These are phyloP conservation scores for Mamestra brassicae DNA, from an alignment of 2,888 invertebrate species.

Conservation along the genomic window DNA sequence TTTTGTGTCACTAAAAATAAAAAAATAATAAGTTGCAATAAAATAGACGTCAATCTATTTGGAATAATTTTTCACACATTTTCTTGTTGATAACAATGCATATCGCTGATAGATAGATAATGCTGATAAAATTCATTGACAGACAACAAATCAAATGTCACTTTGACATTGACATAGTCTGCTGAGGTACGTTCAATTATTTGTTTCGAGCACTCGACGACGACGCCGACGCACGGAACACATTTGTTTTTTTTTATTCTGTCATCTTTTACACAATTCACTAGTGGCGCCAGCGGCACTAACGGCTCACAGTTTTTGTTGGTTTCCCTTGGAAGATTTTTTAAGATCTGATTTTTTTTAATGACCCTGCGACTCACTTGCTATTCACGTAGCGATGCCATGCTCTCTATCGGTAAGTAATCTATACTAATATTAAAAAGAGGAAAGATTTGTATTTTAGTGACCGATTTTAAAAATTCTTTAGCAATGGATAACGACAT, in stretches of 20 bases:
- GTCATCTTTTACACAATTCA: background rate
- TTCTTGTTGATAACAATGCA: slow-evolving; percentile 13
- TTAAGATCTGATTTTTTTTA: too few species aligned
- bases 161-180: background rate
- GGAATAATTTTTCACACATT: slow-evolving; percentile 37
- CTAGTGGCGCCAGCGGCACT: background rate
- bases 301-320: background rate
- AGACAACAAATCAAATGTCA: background rate
- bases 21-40: slow-evolving; percentile 25
- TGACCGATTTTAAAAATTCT: too few species aligned
- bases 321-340: too few species aligned
- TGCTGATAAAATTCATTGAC: slow-evolving; percentile 3
- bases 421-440: too few species aligned
- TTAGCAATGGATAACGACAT: too few species aligned
- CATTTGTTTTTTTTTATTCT: background rate
- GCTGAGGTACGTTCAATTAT: background rate
- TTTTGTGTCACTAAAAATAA: slow-evolving; percentile 35
- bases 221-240: background rate
- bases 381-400: too few species aligned
- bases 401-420: too few species aligned
- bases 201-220: background rate
- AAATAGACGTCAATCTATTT: background rate
- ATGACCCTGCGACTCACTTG: too few species aligned
- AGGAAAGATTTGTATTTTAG: too few species aligned
- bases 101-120: background rate